phyloP scores from a whole-genome alignment of 2,797 vertebrate species.

The Chelmon rostratus region DNA sequence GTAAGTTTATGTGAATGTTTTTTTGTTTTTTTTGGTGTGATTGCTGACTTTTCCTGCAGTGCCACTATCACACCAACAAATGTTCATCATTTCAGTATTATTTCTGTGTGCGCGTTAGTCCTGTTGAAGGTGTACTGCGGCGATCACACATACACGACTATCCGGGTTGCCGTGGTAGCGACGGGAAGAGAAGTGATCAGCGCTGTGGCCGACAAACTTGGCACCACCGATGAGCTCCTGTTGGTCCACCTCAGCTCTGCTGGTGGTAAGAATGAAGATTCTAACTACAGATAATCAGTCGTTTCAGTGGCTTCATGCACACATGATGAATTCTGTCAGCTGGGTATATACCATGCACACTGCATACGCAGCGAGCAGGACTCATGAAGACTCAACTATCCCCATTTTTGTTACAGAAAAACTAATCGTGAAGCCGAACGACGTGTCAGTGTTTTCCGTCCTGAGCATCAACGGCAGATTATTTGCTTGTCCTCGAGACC shows the following conservation, averaged over 20 bases:
- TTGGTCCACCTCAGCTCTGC: conserved; percentile 94
- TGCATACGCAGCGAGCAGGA: neutral
- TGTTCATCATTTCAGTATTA: neutral
- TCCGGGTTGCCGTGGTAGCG: conserved; percentile 90
- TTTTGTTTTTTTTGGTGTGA: neutral
- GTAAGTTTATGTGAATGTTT: conserved; percentile 81
- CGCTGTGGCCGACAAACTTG: conserved; percentile 93
- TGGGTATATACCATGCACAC: neutral
- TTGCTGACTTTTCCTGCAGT: neutral
- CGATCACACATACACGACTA: conserved; percentile 98
- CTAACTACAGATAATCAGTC: neutral
- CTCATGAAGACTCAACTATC: neutral
- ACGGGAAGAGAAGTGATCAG: conserved; percentile 92
- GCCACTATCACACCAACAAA: neutral
- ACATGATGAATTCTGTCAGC: neutral
- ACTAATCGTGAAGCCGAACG: conserved; percentile 93
- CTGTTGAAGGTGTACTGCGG: conserved; percentile 96
- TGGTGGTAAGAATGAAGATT: conserved; percentile 86
- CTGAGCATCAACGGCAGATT: conserved; percentile 94
- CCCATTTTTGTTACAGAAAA: conserved; percentile 87
- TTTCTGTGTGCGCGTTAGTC: conserved; percentile 80
- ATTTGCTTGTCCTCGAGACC: conserved; percentile 93
- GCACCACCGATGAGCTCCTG: conserved; percentile 92
- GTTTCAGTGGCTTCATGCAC: neutral
- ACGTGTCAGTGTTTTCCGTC: conserved; percentile 96